Conservation (phyloP, 2,888 invertebrate species). For the Morpho helenor region DNA sequence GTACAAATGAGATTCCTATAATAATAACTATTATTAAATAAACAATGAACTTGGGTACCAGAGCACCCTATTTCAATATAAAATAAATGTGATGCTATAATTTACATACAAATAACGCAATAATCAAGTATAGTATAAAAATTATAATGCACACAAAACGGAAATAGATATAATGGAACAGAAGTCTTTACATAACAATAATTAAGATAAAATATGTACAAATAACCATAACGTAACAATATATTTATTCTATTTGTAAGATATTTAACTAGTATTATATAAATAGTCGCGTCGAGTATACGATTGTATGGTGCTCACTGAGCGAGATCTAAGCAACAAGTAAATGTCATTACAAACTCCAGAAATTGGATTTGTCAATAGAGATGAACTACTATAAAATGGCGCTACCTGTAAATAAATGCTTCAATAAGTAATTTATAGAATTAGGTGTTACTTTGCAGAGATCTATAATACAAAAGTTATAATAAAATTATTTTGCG, state of each 20-base stretch:
- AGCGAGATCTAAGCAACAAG: neutral
- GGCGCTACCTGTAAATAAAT: too few species aligned
- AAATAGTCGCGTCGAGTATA: conserved; percentile 6
- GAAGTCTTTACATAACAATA: conserved; percentile 69
- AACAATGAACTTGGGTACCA: neutral
- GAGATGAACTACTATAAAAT: too few species aligned
- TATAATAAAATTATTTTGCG: too few species aligned
- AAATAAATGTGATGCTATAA: conserved; percentile 13
- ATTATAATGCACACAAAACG: conserved; percentile 27
- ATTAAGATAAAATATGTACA: conserved; percentile 52
- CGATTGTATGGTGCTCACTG: neutral
- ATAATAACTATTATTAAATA: neutral
- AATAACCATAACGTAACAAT: conserved; percentile 56
- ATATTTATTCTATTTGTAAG: conserved; percentile 33
- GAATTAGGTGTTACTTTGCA: too few species aligned
- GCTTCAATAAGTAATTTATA: too few species aligned
- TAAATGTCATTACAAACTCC: neutral
- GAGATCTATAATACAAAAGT: too few species aligned
- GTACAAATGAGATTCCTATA: conserved; percentile 33
- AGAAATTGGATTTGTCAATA: too few species aligned
- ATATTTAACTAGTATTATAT: conserved; percentile 25
- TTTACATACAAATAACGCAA: conserved; percentile 13
- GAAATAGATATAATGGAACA: conserved; percentile 47
- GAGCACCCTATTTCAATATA: neutral
- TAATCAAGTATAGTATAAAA: conserved; percentile 17